Evolutionary conservation across 2,797 vertebrate genomes (phyloP).

Genomic region (Premnoplex brunnescens): DNA sequence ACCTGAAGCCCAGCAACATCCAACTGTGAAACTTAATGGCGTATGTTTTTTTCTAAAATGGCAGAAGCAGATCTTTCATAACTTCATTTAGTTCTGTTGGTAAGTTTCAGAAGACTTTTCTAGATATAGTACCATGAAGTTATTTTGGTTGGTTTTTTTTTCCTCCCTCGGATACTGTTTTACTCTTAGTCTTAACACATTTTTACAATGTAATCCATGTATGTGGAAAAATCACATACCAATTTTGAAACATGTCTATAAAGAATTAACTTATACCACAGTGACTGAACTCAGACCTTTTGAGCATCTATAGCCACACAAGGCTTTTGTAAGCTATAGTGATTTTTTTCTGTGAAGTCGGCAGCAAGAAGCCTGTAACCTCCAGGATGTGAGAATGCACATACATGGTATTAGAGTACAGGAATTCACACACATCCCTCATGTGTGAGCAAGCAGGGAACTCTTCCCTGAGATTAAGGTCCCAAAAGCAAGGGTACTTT

Average conservation of each 20-base stretch:
- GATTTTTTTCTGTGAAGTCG: conserved; percentile 8
- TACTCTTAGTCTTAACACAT: background rate
- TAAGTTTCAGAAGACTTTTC: conserved; percentile 15
- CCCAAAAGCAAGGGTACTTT: conserved; percentile 40
- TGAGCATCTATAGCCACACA: conserved; percentile 20
- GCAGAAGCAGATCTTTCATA: conserved; percentile 31
- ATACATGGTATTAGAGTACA: background rate
- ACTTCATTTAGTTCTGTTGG: conserved; percentile 13
- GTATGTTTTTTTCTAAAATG: conserved; percentile 26
- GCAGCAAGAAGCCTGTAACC: background rate
- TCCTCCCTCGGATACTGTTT: background rate
- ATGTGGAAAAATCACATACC: background rate
- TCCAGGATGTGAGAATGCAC: background rate
- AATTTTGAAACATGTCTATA: background rate
- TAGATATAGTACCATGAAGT: background rate
- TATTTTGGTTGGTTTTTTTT: background rate
- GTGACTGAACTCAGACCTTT: background rate
- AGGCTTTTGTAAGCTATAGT: background rate
- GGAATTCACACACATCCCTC: background rate
- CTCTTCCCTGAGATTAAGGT: background rate
- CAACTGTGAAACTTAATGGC: conserved; percentile 2
- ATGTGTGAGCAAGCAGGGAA: background rate
- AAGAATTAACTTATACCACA: background rate
- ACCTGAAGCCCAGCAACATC: background rate
- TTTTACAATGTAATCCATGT: conserved; percentile 37